Percentiles rank a stretch among this genome's conserved stretches.
phyloP scores from a whole-genome alignment of 2,797 vertebrate species.

The Hyperoplus lanceolatus region DNA sequence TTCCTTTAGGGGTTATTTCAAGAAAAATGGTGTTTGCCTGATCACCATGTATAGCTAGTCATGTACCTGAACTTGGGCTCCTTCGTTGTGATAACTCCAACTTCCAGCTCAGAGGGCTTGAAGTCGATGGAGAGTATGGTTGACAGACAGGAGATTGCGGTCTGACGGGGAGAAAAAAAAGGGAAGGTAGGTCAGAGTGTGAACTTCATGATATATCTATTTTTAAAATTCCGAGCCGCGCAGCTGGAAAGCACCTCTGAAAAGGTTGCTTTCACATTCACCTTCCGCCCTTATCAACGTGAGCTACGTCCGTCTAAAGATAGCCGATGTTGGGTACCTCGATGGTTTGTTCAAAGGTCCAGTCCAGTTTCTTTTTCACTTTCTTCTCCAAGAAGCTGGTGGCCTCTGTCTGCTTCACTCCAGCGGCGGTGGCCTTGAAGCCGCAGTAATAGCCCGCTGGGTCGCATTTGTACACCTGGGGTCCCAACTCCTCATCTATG shows the following conservation, averaged over 20 bases:
- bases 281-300: background rate
- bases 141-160: slow-evolving; percentile 94
- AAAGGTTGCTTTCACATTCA: slow-evolving; percentile 20
- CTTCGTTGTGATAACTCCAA: slow-evolving; percentile 93
- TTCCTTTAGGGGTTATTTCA: background rate
- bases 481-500: slow-evolving; percentile 93
- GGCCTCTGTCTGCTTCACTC: slow-evolving; percentile 98
- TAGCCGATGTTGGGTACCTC: slow-evolving; percentile 84
- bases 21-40: background rate
- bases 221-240: background rate
- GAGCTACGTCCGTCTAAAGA: background rate
- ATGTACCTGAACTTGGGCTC: slow-evolving; percentile 95
- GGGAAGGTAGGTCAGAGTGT: background rate
- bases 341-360: slow-evolving; percentile 96
- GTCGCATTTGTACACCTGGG: slow-evolving; percentile 98
- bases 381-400: slow-evolving; percentile 99
- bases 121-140: slow-evolving; percentile 98
- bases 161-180: slow-evolving; percentile 76
- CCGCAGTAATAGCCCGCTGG: slow-evolving; percentile 98
- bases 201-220: background rate
- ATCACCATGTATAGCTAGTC: rapidly evolving
- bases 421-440: slow-evolving; percentile 97
- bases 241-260: slow-evolving; percentile 27
- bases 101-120: slow-evolving; percentile 97
- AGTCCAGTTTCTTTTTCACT: slow-evolving; percentile 99